Conservation (phyloP, 2,113 vertebrate genomes). For the Heteronetta atricapilla region DNA sequence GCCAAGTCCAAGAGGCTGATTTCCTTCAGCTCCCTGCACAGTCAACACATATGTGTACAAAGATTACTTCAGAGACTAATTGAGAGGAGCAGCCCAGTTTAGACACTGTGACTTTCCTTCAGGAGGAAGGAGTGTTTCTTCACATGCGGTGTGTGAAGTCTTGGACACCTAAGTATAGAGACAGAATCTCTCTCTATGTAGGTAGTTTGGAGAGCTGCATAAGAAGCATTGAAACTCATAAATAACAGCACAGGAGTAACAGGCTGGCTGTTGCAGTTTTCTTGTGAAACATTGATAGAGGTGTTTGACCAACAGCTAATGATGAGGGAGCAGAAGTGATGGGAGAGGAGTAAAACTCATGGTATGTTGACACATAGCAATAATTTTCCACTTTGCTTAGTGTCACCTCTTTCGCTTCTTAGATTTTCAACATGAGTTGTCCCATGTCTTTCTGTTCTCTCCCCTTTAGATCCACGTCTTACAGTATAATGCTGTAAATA, state of each 20-base stretch:
- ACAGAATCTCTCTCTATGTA: background rate
- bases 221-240: background rate
- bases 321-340: background rate
- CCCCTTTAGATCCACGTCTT: background rate
- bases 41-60: background rate
- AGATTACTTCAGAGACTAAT: background rate
- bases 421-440: background rate
- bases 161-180: background rate
- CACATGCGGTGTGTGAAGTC: background rate
- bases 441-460: background rate
- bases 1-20: background rate
- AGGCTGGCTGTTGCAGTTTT: background rate
- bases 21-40: background rate
- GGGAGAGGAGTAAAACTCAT: background rate
- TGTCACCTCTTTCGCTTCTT: background rate
- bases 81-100: background rate
- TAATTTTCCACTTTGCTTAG: background rate
- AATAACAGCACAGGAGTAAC: background rate
- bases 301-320: background rate
- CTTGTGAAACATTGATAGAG: background rate
- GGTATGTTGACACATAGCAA: background rate
- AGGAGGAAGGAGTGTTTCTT: background rate
- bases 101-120: background rate
- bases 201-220: background rate
- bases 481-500: background rate